phyloP scores from a whole-genome alignment of 1,140 invertebrate genomes.

The Drosophila repletoides region DNA sequence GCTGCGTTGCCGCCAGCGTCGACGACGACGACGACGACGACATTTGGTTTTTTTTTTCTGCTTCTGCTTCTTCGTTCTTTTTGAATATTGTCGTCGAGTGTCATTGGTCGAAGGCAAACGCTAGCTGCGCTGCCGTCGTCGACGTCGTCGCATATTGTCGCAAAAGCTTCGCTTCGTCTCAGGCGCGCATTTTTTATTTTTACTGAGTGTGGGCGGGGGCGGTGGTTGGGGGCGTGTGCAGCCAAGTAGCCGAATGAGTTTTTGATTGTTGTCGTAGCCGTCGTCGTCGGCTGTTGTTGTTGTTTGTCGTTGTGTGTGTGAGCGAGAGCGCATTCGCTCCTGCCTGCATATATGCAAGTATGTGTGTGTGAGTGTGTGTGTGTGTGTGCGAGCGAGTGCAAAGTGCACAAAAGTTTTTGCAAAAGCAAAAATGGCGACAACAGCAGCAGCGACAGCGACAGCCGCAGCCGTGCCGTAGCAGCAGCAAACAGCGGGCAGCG shows the following conservation, averaged over 20 bases:
- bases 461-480: conserved; percentile 12
- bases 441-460: conserved; percentile 43
- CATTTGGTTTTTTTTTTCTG: conserved; percentile 75
- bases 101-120: conserved; percentile 78
- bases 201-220: background rate
- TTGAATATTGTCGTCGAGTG: conserved; percentile 82
- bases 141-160: conserved; percentile 48
- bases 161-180: conserved; percentile 39
- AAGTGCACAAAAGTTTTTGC: conserved; percentile 72
- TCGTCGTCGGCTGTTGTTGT: conserved; percentile 15
- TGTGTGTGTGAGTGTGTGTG: conserved; percentile 7
- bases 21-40: conserved; percentile 46
- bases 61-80: conserved; percentile 40
- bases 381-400: conserved; percentile 57
- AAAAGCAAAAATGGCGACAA: conserved; percentile 75
- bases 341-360: conserved; percentile 17
- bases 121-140: conserved; percentile 33
- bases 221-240: conserved; percentile 43
- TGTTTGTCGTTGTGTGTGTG: conserved; percentile 18
- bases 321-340: conserved; percentile 29
- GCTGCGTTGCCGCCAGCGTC: conserved; percentile 12
- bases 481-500: conserved; percentile 25
- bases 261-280: conserved; percentile 59
- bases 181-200: conserved; percentile 7
- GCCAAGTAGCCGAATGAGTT: conserved; percentile 68